phyloP scores from a whole-genome alignment of 2,797 vertebrate species.

The Pygocentrus nattereri region DNA sequence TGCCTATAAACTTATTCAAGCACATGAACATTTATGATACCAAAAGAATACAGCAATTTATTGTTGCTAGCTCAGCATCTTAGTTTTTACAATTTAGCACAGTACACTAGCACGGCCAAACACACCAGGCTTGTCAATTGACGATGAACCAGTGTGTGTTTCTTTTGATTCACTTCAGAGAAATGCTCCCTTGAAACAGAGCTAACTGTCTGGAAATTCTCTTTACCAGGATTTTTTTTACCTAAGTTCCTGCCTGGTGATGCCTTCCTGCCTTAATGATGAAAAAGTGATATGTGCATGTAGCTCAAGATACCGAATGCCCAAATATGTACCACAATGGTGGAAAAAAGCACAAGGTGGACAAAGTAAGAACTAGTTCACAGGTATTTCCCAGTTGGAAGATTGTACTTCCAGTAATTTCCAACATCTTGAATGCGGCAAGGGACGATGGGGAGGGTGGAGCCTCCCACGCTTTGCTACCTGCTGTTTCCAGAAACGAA shows the following conservation, averaged over 20 bases:
- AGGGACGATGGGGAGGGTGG: not conserved
- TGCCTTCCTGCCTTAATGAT: too few species aligned
- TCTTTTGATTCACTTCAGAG: not conserved
- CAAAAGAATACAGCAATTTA: not conserved
- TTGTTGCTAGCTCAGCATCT: not conserved
- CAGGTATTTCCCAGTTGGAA: not conserved
- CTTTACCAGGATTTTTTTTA: not conserved
- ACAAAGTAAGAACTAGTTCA: not conserved
- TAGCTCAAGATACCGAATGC: not conserved
- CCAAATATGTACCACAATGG: not conserved
- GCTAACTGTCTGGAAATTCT: too few species aligned
- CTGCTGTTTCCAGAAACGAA: not conserved
- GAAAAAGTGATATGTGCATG: not conserved
- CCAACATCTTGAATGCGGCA: constrained; percentile 2
- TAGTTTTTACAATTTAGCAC: not conserved
- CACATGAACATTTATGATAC: not conserved
- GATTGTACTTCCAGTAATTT: constrained; percentile 15
- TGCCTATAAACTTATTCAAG: not conserved
- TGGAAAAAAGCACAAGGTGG: not conserved
- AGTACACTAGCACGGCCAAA: not conserved
- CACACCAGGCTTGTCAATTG: not conserved
- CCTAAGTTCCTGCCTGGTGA: not conserved
- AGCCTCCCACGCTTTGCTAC: constrained; percentile 31
- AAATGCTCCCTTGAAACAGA: too few species aligned
- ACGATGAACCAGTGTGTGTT: not conserved